Base-by-base conservation (phyloP, 2,113 vertebrate genomes). In the Cervus canadensis region DNA sequence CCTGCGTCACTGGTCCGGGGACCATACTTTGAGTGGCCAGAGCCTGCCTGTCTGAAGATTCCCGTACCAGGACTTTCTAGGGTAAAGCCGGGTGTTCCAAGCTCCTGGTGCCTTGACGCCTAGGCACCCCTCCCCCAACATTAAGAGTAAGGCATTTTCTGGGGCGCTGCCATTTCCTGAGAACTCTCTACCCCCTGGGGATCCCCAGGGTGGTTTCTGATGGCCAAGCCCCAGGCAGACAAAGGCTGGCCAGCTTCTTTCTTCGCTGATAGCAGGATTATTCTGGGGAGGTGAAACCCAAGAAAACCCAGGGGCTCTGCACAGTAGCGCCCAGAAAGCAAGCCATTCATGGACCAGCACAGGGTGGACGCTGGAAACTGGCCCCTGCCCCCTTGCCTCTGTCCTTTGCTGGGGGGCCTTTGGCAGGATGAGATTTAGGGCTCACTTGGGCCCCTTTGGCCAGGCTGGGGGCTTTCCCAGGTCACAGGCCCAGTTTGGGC, bases 231-330 rank as follows among this genome's bases (percentile, higher is more conserved):
- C 76, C 50, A 0, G 25, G 74, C 79, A 79, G 45, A 95, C 96
- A 98, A 97, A 96, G 87, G 17, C 85, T 33, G 19, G 60, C 92
- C 52, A 2, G 52, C 45, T 82, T 62, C 54, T 91, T 93, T 94
- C 84, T 89, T 56, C 89, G 16, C 74, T 64, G 26, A 36, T 36
- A 6, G 87, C 52, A 36, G 36, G 79, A 30, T 84, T 79, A 79
- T 93, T 93, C 87, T 59, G 23, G 76, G 3, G 60, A 71, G 14
- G 6, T 92, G 97, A 90, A 97, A 98, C 87, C 89, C 84, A 84
- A 97, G 98, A 97, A 97, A 87, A 15, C 96, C 95, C 94, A 93
- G 94, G 92, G 92, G 87, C 76, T 60, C 59, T 59, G 92, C 7
- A 3, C 82, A 12, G 82, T 19, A 57, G 59, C 62, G 62, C 89